Conservation (phyloP, 2,888 invertebrate genomes). For the Metellina segmentata region DNA sequence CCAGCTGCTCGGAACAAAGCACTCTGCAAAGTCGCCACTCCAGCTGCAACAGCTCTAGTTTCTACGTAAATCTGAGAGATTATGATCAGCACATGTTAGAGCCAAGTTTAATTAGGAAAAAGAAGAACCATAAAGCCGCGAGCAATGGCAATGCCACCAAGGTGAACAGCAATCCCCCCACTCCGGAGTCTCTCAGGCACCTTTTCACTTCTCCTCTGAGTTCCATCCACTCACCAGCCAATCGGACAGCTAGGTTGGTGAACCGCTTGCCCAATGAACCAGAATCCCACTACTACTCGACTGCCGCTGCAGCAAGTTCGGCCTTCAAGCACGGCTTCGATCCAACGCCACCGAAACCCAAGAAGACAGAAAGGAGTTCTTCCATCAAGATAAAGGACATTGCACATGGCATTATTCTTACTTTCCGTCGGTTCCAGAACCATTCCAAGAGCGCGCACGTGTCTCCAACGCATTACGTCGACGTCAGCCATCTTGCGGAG, state of each 20-base stretch:
- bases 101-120: constrained; percentile 26
- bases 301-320: constrained; percentile 59
- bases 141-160: constrained; percentile 19
- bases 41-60: constrained; percentile 56
- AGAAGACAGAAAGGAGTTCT: constrained; percentile 69
- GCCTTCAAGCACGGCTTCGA: constrained; percentile 68
- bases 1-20: constrained; percentile 62
- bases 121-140: constrained; percentile 17
- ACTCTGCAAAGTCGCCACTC: constrained; percentile 64
- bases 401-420: constrained; percentile 70
- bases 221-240: constrained; percentile 49
- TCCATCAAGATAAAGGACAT: constrained; percentile 74
- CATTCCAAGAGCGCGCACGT: constrained; percentile 62
- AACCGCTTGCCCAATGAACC: constrained; percentile 51
- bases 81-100: constrained; percentile 70
- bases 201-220: constrained; percentile 65
- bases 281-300: constrained; percentile 58
- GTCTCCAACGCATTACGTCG: constrained; percentile 55
- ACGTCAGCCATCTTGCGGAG: constrained; percentile 66
- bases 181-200: constrained; percentile 66
- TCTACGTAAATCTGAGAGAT: constrained; percentile 64
- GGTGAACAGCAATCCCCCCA: constrained; percentile 59
- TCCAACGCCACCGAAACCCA: constrained; percentile 39
- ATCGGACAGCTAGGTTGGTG: constrained; percentile 23
- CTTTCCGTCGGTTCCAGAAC: constrained; percentile 67